Percentiles rank a stretch among this genome's conserved stretches.
These are phyloP conservation scores for Geococcyx californianus DNA, from an alignment of 2,113 vertebrate genomes.

Conservation along the genomic window DNA sequence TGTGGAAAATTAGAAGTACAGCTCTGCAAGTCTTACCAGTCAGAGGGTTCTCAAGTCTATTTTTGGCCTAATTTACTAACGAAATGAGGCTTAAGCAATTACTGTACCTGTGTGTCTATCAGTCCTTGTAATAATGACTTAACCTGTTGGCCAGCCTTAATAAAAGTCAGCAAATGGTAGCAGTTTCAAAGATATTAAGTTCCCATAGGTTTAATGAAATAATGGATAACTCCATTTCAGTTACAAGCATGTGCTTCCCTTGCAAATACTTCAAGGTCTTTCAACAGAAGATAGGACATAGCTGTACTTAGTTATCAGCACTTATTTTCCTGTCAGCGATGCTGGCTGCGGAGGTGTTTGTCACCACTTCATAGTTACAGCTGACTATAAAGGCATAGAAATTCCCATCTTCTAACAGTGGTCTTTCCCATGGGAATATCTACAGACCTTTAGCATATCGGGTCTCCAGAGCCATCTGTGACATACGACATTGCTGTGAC, in stretches of 20 bases:
- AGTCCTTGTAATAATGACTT: not conserved
- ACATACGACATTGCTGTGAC: not conserved
- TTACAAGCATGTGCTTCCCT: not conserved
- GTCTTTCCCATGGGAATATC: not conserved
- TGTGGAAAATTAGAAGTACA: not conserved
- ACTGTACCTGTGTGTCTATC: not conserved
- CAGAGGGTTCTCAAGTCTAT: not conserved
- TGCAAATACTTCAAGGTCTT: not conserved
- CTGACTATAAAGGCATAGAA: not conserved
- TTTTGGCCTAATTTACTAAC: not conserved
- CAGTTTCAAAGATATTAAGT: not conserved
- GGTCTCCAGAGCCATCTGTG: not conserved
- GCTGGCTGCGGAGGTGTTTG: not conserved
- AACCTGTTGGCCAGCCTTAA: not conserved
- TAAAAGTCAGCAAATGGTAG: not conserved
- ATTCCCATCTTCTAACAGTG: not conserved
- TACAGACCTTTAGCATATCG: not conserved
- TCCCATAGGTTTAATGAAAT: not conserved
- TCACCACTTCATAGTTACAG: not conserved
- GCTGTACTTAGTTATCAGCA: not conserved
- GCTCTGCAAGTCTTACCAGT: not conserved
- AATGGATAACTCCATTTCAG: not conserved
- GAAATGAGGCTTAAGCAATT: not conserved
- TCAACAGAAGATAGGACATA: not conserved
- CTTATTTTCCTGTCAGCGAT: not conserved